Conservation (phyloP, 2,888 invertebrate genomes). For the Drosophila tripunctata region DNA sequence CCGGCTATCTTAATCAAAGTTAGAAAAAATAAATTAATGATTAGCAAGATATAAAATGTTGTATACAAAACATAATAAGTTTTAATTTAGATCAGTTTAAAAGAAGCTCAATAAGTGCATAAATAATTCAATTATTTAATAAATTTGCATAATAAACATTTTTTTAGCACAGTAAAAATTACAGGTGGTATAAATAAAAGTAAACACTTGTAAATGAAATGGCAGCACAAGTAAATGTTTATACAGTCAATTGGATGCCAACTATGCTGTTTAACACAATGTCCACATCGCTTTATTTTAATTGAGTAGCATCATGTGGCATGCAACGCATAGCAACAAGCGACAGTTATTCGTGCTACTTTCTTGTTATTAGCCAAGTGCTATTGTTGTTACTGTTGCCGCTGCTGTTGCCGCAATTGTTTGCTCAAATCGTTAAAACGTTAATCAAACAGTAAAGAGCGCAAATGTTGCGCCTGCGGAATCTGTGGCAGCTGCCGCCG, state of each 20-base stretch:
- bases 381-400: conserved; percentile 2
- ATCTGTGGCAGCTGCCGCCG: conserved; percentile 7
- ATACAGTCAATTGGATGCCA: conserved; percentile 7
- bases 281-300: conserved; percentile 40
- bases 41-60: not conserved
- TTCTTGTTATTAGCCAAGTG: conserved; percentile 1
- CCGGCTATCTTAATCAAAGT: no score
- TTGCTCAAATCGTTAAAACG: conserved; percentile 77
- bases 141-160: no score
- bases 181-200: no score
- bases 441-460: conserved; percentile 77
- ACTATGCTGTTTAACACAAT: conserved; percentile 16
- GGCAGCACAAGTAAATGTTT: conserved; percentile 22
- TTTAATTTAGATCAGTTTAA: no score
- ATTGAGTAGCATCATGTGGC: conserved; percentile 53
- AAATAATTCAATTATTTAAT: no score
- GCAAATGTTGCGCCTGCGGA: conserved; percentile 68
- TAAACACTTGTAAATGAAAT: conserved; percentile 1
- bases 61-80: no score
- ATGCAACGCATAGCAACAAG: conserved; percentile 3
- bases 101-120: no score
- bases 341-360: not conserved
- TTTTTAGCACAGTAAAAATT: no score
- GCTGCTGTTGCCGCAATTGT: conserved; percentile 67
- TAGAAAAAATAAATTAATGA: no score